These are phyloP conservation scores for Troides oblongomaculatus DNA, from an alignment of 2,888 invertebrate species.

Conservation along the genomic window DNA sequence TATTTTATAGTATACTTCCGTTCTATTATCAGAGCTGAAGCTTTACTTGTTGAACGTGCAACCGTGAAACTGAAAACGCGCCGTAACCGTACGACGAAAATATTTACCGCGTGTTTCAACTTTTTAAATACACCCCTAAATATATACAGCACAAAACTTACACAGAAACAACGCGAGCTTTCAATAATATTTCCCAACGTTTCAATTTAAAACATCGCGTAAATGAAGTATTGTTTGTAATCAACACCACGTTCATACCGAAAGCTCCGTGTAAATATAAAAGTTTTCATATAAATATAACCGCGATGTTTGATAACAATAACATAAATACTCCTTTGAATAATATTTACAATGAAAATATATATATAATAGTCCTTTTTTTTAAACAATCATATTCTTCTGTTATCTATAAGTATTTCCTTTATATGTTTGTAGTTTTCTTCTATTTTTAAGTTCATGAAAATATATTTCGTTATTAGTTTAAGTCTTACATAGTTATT, in stretches of 20 bases:
- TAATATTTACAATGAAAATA: neutral
- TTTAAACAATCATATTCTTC: too few relatives aligned
- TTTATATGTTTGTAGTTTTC: too few relatives aligned
- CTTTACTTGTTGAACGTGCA: conserved; percentile 25
- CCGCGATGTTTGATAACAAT: neutral
- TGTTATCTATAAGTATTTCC: too few relatives aligned
- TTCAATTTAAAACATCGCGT: conserved; percentile 19
- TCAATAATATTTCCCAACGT: conserved; percentile 22
- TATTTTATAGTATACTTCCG: neutral
- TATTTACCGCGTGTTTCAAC: conserved; percentile 1
- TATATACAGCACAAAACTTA: conserved; percentile 3
- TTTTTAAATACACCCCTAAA: conserved; percentile 10
- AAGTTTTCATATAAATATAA: conserved; percentile 12
- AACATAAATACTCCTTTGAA: neutral
- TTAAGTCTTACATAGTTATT: too few relatives aligned
- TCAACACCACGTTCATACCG: conserved; percentile 6
- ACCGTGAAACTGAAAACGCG: neutral
- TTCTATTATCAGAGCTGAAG: neutral
- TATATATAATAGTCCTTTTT: neutral
- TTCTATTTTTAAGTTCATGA: too few relatives aligned
- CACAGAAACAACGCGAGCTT: conserved; percentile 17
- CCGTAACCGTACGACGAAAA: conserved; percentile 9
- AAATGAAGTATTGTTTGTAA: conserved; percentile 22
- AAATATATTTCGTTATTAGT: too few relatives aligned
- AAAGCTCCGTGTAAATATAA: conserved; percentile 9